A percentile compares a stretch with the other conserved stretches of the same genome.
These are phyloP conservation scores for Heteractis magnifica DNA, from an alignment of 92 coral and sea anemone genomes.

Conservation along the genomic window DNA sequence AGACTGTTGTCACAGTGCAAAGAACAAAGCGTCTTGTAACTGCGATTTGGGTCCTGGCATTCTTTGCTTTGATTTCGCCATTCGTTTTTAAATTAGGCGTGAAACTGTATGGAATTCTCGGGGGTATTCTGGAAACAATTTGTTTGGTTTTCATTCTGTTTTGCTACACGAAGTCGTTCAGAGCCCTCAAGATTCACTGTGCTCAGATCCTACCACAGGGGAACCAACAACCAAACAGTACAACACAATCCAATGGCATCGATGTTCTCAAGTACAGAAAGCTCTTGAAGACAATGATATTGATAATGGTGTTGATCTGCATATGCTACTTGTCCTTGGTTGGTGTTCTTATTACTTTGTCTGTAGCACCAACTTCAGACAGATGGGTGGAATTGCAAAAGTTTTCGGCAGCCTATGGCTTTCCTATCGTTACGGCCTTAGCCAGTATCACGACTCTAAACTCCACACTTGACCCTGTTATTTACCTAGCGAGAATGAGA, in stretches of 20 bases:
- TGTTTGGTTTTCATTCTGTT: not conserved
- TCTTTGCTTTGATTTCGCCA: not conserved
- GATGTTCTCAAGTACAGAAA: slow-evolving; percentile 21
- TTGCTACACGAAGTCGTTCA: slow-evolving; percentile 18
- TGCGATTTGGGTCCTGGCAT: not conserved
- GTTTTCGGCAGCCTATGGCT: not conserved
- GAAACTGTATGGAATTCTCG: not conserved
- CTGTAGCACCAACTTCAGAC: not conserved
- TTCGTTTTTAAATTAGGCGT: not conserved
- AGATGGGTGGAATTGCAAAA: not conserved
- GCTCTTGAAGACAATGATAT: slow-evolving; percentile 7
- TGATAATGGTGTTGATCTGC: slow-evolving; percentile 3
- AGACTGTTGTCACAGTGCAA: not conserved
- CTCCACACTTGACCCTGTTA: not conserved
- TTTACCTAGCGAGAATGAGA: slow-evolving; percentile 4
- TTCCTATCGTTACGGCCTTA: not conserved
- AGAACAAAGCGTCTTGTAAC: not conserved
- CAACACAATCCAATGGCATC: slow-evolving; percentile 12
- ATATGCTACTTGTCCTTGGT: not conserved
- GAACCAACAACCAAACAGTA: not conserved
- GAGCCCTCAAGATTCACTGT: slow-evolving; percentile 8
- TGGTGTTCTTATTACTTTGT: not conserved
- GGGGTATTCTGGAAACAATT: not conserved
- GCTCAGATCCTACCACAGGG: slow-evolving; percentile 17
- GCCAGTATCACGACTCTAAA: not conserved